These are phyloP conservation scores for Dysmachus trigonus DNA, from an alignment of 2,888 invertebrate species.

Conservation along the genomic window DNA sequence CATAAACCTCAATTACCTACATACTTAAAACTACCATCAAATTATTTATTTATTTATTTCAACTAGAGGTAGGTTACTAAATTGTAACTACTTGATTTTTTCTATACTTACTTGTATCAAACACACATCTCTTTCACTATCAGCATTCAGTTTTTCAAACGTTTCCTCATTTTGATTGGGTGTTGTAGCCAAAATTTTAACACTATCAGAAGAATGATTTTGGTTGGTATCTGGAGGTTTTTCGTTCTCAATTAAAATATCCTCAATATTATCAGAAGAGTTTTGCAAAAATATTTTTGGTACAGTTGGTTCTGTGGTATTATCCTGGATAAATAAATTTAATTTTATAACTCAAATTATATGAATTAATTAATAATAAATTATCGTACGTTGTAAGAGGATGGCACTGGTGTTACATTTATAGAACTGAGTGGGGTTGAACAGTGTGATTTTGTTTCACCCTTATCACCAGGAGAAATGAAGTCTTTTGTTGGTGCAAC, in stretches of 20 bases:
- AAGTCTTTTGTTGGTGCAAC: background rate
- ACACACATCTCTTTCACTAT: conserved; percentile 44
- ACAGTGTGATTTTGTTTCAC: background rate
- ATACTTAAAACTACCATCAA: no score
- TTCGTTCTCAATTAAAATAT: background rate
- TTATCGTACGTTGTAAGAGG: background rate
- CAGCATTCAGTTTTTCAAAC: conserved; percentile 27
- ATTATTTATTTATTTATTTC: no score
- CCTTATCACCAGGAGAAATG: background rate
- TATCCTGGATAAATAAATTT: conserved; percentile 8
- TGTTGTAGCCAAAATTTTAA: background rate
- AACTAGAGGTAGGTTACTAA: no score
- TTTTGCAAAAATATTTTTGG: conserved; percentile 22
- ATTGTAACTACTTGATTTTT: no score
- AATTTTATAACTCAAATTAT: background rate
- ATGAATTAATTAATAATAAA: background rate
- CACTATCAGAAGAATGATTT: background rate
- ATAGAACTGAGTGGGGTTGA: conserved; percentile 44
- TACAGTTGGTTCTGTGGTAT: background rate
- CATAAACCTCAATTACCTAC: no score
- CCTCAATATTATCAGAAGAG: background rate
- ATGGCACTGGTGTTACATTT: conserved; percentile 22
- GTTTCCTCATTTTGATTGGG: background rate
- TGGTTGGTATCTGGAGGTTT: background rate
- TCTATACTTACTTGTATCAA: conserved; percentile 43